Evolutionary conservation across 2,888 invertebrate species (phyloP).

Genomic region (Melieria omissa): DNA sequence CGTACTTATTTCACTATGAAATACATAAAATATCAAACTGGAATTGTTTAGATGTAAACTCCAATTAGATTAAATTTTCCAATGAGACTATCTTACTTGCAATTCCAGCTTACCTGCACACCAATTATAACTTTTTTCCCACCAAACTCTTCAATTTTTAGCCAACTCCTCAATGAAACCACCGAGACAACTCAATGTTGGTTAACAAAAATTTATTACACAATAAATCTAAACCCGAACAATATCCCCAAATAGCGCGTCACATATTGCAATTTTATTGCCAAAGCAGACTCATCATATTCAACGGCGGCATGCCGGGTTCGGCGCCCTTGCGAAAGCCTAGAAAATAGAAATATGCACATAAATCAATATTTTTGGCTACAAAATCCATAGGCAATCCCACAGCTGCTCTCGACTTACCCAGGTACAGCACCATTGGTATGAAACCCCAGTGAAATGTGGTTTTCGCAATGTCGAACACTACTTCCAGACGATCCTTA

Average conservation of each 20-base stretch:
- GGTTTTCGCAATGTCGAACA: conserved; percentile 72
- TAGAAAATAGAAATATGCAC: conserved; percentile 45
- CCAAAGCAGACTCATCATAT: conserved; percentile 62
- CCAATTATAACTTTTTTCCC: no score
- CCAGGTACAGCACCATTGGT: conserved; percentile 76
- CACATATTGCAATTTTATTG: conserved; percentile 50
- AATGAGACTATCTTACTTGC: no score
- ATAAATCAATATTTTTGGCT: conserved; percentile 25
- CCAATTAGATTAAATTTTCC: no score
- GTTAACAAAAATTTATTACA: no score
- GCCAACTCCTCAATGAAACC: no score
- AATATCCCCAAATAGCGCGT: background rate
- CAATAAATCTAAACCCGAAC: no score
- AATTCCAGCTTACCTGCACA: no score
- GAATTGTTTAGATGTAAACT: no score
- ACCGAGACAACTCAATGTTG: no score
- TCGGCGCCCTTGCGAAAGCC: conserved; percentile 77
- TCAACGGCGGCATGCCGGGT: conserved; percentile 74
- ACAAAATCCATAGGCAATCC: background rate
- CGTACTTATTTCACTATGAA: no score
- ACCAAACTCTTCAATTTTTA: no score
- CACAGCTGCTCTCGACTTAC: conserved; percentile 63
- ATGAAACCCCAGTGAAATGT: conserved; percentile 78
- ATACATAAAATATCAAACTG: no score
- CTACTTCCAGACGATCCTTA: conserved; percentile 73